A percentile compares a stretch with the other conserved stretches of the same genome.
Evolutionary conservation across 1,140 invertebrate genomes (phyloP).

Genomic region (Ostrea denselamellosa): DNA sequence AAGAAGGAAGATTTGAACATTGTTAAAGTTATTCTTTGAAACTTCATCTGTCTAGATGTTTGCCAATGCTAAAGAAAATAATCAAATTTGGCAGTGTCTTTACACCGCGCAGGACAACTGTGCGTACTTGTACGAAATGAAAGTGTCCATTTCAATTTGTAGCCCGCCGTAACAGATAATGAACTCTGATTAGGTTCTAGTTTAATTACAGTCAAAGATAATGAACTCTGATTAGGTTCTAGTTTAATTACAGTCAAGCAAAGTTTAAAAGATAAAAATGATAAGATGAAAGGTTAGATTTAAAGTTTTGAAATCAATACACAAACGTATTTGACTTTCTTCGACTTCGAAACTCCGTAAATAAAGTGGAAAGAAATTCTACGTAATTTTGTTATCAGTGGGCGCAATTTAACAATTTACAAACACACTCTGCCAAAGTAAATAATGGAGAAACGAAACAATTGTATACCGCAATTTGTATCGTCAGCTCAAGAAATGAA

Average conservation of each 20-base stretch:
- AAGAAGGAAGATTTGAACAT: too few species aligned
- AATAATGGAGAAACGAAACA: neutral
- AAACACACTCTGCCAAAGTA: constrained; percentile 23
- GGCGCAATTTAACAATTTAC: constrained; percentile 36
- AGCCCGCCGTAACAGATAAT: neutral
- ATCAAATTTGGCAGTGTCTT: too few species aligned
- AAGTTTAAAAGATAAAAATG: neutral
- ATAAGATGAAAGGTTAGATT: constrained; percentile 22
- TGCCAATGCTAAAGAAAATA: too few species aligned
- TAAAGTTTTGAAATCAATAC: constrained; percentile 33
- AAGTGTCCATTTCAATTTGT: neutral
- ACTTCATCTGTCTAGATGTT: too few species aligned
- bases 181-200: neutral
- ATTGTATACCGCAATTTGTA: neutral
- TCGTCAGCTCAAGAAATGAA: neutral
- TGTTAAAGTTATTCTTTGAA: too few species aligned
- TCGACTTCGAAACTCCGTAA: neutral
- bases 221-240: neutral
- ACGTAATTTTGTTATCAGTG: neutral
- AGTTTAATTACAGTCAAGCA: neutral
- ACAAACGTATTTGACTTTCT: neutral
- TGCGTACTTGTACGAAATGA: neutral
- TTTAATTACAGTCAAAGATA: neutral
- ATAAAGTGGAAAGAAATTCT: neutral
- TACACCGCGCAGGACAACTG: neutral